Evolutionary conservation across 2,888 invertebrate species (phyloP).

Genomic region (Limenitis camilla): DNA sequence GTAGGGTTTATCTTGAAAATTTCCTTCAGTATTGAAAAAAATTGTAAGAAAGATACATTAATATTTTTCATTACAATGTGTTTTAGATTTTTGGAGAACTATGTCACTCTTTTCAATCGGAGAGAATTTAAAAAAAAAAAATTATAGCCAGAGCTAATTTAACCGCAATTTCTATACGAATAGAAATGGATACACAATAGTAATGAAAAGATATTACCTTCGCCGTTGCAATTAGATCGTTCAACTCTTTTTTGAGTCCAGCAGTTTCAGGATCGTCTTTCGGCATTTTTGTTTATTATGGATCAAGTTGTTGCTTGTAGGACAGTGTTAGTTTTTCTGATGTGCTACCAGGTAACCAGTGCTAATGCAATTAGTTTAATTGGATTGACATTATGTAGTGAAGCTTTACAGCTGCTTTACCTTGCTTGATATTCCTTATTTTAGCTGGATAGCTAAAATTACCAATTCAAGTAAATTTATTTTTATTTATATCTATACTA

Average conservation of each 20-base stretch:
- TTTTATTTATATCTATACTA: too few relatives aligned
- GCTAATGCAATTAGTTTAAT: conserved; percentile 28
- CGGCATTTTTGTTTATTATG: conserved; percentile 72
- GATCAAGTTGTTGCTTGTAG: conserved; percentile 9
- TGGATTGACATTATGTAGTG: conserved; percentile 23
- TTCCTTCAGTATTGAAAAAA: too few relatives aligned
- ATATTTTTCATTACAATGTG: too few relatives aligned
- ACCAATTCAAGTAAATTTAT: background rate
- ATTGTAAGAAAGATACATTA: too few relatives aligned
- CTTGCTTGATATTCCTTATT: conserved; percentile 17
- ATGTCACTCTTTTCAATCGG: too few relatives aligned
- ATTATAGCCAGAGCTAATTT: too few relatives aligned
- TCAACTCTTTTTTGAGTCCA: conserved; percentile 86
- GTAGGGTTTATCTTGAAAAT: too few relatives aligned
- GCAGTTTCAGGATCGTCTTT: conserved; percentile 89
- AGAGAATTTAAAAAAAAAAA: too few relatives aligned
- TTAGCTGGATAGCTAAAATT: conserved; percentile 6
- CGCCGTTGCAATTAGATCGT: conserved; percentile 84
- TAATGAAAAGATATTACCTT: conserved; percentile 72
- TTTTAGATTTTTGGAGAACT: too few relatives aligned
- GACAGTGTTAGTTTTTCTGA: conserved; percentile 14
- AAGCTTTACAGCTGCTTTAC: conserved; percentile 20
- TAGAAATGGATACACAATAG: background rate
- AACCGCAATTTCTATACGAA: too few relatives aligned
- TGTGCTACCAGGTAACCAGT: conserved; percentile 12